These are phyloP conservation scores for Drosophila anceps DNA, from an alignment of 2,888 invertebrate species.

Conservation along the genomic window DNA sequence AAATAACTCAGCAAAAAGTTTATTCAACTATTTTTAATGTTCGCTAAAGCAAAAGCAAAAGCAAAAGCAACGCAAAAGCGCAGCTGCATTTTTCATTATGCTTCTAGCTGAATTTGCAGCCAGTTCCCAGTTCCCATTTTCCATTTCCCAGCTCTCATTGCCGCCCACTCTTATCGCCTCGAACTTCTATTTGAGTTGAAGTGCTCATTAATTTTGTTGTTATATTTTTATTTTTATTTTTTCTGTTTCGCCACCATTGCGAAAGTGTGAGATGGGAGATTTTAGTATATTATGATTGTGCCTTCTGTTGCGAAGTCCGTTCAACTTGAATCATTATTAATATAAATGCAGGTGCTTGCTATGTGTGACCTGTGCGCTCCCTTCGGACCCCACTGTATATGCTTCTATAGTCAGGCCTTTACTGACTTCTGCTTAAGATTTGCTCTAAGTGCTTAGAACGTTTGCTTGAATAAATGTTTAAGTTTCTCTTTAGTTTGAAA, in stretches of 20 bases:
- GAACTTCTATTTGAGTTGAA: constrained; percentile 47
- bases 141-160: constrained; percentile 1
- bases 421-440: neutral
- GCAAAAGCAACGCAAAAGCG: constrained; percentile 59
- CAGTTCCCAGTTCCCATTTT: constrained; percentile 6
- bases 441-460: neutral
- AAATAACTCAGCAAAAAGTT: constrained; percentile 67
- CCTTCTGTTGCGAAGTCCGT: constrained; percentile 8
- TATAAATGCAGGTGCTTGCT: constrained; percentile 1
- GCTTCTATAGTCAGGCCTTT: neutral
- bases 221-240: constrained; percentile 26
- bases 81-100: constrained; percentile 72
- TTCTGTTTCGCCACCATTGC: constrained; percentile 31
- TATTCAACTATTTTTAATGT: constrained; percentile 69
- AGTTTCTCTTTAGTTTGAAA: neutral
- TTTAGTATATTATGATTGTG: constrained; percentile 30
- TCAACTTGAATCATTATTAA: constrained; percentile 12
- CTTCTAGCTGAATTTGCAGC: constrained; percentile 59
- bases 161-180: constrained; percentile 34
- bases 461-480: neutral
- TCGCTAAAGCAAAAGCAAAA: constrained; percentile 52
- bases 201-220: constrained; percentile 63
- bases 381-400: too few species aligned
- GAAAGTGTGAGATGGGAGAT: constrained; percentile 22
- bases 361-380: neutral